Evolutionary conservation across 2,797 vertebrate species (phyloP), one percentile per base, ranked within the genome.

Genomic region (Balearica regulorum): DNA sequence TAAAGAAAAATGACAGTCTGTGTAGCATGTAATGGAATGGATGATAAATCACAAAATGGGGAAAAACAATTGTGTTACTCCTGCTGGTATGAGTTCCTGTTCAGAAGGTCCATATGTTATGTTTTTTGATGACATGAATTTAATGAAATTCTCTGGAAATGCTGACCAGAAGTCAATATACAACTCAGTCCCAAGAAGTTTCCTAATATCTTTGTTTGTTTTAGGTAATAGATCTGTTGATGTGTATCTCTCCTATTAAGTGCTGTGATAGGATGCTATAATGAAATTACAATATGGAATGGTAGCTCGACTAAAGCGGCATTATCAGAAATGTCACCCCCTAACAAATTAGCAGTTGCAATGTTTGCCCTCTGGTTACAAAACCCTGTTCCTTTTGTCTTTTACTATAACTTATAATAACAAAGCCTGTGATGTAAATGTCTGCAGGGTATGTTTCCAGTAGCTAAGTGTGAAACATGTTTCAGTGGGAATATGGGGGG

Each of bases 261-360:
- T 75, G 83, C 53, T 57, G 53, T 79, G 86, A 75, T 96, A n/a
- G 73, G 89, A 97, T 93, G 91, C 89, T 73, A 13, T 71, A 83
- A 89, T 85, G 78, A 97, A 97, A 97, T 98, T 96, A 96, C 94
- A 98, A 91, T 95, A 96, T 28, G 60, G 48, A 91, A 73, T 83
- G 65, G 86, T 46, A 72, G 70, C 92, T 97, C 5, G 10, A 89
- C 96, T 97, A 90, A 83, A 96, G 91, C 7, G 33, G 89, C 89
- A 94, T 97, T 97, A 96, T 96, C 91, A 96, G 92, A 97, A 97
- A 96, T 97, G 97, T 97, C 98, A 98, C 89, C 43, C 73, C 90
- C 43, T 95, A 96, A 98, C 96, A 97, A 98, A 98, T 97, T 92
- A 97, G 86, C 57, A 76, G 92, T 94, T 95, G 89, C 78, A 97